Evolutionary conservation across 2,888 invertebrate genomes (phyloP).

Genomic region (Aromia moschata): DNA sequence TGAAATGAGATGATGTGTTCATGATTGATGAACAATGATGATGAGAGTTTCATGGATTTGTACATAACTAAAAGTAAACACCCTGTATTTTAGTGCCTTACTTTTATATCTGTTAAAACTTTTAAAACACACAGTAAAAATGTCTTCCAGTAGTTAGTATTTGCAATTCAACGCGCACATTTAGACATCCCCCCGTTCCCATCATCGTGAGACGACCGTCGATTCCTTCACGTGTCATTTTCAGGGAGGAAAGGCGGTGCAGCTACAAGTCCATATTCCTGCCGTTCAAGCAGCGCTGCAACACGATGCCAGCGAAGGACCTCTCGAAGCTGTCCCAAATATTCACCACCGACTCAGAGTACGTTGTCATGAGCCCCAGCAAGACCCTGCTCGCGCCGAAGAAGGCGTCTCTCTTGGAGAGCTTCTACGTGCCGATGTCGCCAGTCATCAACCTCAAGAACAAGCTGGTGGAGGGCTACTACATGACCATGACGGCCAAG

Average conservation of each 20-base stretch:
- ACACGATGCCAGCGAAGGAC: constrained; percentile 59
- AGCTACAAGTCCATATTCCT: neutral
- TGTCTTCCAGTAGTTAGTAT: too few relatives aligned
- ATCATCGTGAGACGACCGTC: too few relatives aligned
- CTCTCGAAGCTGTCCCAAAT: constrained; percentile 57
- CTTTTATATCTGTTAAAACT: too few relatives aligned
- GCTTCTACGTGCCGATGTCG: constrained; percentile 58
- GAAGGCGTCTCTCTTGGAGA: constrained; percentile 46
- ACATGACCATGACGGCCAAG: constrained; percentile 56
- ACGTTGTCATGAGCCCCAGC: constrained; percentile 58
- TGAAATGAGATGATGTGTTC: too few relatives aligned
- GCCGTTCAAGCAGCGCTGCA: constrained; percentile 53
- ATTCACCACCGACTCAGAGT: constrained; percentile 55
- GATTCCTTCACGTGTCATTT: too few relatives aligned
- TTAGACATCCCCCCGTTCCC: too few relatives aligned
- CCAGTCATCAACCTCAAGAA: constrained; percentile 51
- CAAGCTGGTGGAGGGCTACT: constrained; percentile 51
- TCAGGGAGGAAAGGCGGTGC: neutral
- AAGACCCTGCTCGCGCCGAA: constrained; percentile 45
- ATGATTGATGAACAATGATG: too few relatives aligned
- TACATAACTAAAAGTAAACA: too few relatives aligned
- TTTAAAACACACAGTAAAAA: too few relatives aligned
- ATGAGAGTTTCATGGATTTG: too few relatives aligned
- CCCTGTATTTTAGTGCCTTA: too few relatives aligned
- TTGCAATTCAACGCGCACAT: too few relatives aligned